A percentile compares a stretch with the other conserved stretches of the same genome.
Evolutionary conservation across 2,888 invertebrate species (phyloP).

Genomic region (Drosophila silvestris): DNA sequence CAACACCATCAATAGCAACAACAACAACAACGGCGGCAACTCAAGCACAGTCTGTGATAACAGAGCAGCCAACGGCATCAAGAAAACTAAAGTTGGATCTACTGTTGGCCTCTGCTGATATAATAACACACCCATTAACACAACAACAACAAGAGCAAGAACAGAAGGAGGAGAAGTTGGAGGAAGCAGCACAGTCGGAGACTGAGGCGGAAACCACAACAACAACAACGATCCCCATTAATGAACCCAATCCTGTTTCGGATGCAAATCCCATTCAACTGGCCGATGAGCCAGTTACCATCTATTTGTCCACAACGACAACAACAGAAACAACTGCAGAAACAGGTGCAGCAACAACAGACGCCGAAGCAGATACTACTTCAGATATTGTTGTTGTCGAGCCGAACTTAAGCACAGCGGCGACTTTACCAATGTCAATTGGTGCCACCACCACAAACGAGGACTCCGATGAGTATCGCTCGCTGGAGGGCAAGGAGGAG

Average conservation of each 20-base stretch:
- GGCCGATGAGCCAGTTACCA: slow-evolving; percentile 41
- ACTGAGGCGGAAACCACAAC: slow-evolving; percentile 40
- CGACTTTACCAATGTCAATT: slow-evolving; percentile 62
- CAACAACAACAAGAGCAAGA: slow-evolving; percentile 45
- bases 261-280: slow-evolving; percentile 34
- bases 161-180: slow-evolving; percentile 7
- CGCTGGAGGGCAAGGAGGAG: slow-evolving; percentile 84
- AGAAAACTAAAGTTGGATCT: slow-evolving; percentile 80
- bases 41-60: slow-evolving; percentile 84
- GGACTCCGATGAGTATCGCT: slow-evolving; percentile 85
- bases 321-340: slow-evolving; percentile 28
- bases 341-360: slow-evolving; percentile 16
- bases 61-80: slow-evolving; percentile 85
- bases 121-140: slow-evolving; percentile 65
- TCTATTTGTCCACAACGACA: slow-evolving; percentile 44
- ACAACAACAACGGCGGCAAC: slow-evolving; percentile 57
- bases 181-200: slow-evolving; percentile 21
- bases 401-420: slow-evolving; percentile 46
- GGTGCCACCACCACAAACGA: slow-evolving; percentile 73
- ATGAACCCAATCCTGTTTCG: slow-evolving; percentile 27
- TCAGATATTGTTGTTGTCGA: slow-evolving; percentile 29
- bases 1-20: slow-evolving; percentile 16
- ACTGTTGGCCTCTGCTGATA: slow-evolving; percentile 82
- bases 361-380: slow-evolving; percentile 17
- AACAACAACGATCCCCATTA: slow-evolving; percentile 29